These are phyloP conservation scores for Clarias magur DNA, from an alignment of 2,113 vertebrate species.

Conservation along the genomic window DNA sequence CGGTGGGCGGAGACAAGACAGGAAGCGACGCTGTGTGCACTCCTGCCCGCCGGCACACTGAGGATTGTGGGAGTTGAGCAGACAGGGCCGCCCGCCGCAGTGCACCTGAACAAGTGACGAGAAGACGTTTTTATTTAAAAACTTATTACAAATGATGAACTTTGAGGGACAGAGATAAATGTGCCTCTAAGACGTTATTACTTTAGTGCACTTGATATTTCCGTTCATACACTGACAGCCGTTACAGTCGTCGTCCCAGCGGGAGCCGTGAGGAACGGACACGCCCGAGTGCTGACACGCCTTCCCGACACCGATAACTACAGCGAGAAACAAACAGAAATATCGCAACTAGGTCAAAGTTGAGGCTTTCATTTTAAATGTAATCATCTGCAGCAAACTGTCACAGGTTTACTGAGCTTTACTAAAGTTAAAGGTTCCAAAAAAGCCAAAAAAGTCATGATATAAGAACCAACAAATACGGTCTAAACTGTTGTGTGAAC, in stretches of 20 bases:
- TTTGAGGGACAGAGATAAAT: not conserved
- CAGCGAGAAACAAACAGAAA: not conserved
- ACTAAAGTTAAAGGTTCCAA: no score
- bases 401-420: no score
- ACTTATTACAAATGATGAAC: no score
- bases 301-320: constrained; percentile 83
- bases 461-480: no score
- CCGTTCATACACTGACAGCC: constrained; percentile 85
- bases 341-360: not conserved
- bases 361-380: no score
- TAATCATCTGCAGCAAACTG: no score
- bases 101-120: constrained; percentile 74
- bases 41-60: constrained; percentile 80
- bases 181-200: constrained; percentile 51
- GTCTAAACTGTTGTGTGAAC: no score
- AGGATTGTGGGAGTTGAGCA: constrained; percentile 67
- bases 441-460: no score
- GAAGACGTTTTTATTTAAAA: not conserved
- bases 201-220: constrained; percentile 86
- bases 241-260: constrained; percentile 91
- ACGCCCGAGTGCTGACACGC: constrained; percentile 80
- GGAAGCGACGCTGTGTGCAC: constrained; percentile 76
- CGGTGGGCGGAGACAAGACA: constrained; percentile 84
- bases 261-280: constrained; percentile 82
- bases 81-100: constrained; percentile 85